Base-by-base conservation (phyloP, 1,140 invertebrate genomes). In the Eupristina koningsbergeri region DNA sequence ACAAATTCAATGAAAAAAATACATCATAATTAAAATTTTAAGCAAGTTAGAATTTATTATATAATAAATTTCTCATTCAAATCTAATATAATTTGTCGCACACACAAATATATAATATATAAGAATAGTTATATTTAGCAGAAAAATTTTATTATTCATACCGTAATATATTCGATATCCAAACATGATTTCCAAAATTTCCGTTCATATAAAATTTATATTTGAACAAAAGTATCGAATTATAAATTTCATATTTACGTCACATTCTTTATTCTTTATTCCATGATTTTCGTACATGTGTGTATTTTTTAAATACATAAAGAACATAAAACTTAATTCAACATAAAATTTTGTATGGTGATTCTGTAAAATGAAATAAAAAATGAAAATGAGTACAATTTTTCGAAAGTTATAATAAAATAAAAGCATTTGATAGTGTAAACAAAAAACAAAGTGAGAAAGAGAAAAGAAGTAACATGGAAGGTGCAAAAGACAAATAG, bases 331-430 rank as follows among this genome's bases (percentile, higher is more conserved):
- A 71, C 47, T 78, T 83, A 78, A 83, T 83, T 83, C 69, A 71
- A 77, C 58, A 78, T 77, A 73, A 73, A 73, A 73, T 45, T 45
- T 34, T 47, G 39, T n/a, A 13, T 8, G 15, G 26, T 13, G 9
- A 22, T n/a, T 45, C 39, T 19, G 9, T 26, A 26, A 29, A 73
- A 73, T 6, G 17, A 9, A 34, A 29, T 67, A 19, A 19, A 19
- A 67, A 39, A 36, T 17, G 29, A 50, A 53, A 73, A 81, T 81
- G 74, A 81, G 74, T 47, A 74, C 50, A 61, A 61, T 71, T 80
- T 69, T 39, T n/a, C n/a, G n/a, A n/a, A n/a, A n/a, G 5, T 19
- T 29, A 36, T n/a, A 29, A 45, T 34, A 5, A 22, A 2, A 45
- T 7, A 73, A 47, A 45, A 13, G 69, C 6, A 22, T 31, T 19